Conservation (phyloP, 1,140 invertebrate genomes). For the Rhagoletis pomonella region DNA sequence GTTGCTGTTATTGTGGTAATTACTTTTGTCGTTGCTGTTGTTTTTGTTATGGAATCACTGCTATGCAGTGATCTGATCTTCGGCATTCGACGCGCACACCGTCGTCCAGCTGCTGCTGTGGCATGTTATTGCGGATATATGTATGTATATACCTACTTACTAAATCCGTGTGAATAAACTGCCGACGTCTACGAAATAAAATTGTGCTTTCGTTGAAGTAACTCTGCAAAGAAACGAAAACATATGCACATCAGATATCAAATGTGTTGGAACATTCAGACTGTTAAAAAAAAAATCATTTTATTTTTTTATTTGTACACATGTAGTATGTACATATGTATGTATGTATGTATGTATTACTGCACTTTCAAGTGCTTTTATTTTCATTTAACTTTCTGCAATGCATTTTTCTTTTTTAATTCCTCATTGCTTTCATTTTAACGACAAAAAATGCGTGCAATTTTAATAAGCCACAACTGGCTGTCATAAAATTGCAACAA, state of each 20-base stretch:
- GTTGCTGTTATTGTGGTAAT: slow-evolving; percentile 40
- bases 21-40: slow-evolving; percentile 26
- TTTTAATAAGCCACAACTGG: slow-evolving; percentile 42
- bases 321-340: not conserved
- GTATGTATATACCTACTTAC: too few relatives aligned
- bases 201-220: slow-evolving; percentile 44
- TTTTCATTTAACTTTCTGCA: slow-evolving; percentile 40
- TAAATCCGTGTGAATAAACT: slow-evolving; percentile 53
- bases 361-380: not conserved
- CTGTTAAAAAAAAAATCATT: not conserved
- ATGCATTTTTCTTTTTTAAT: not conserved
- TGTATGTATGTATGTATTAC: not conserved
- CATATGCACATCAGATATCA: slow-evolving; percentile 33
- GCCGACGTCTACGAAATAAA: slow-evolving; percentile 50
- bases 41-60: slow-evolving; percentile 33
- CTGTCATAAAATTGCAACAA: slow-evolving; percentile 19
- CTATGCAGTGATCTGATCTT: slow-evolving; percentile 46
- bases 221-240: slow-evolving; percentile 50
- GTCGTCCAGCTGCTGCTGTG: slow-evolving; percentile 13
- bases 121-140: slow-evolving; percentile 8
- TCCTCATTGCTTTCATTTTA: slow-evolving; percentile 9
- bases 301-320: not conserved
- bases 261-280: slow-evolving; percentile 34
- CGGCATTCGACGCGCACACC: slow-evolving; percentile 30
- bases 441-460: slow-evolving; percentile 50